Evolutionary conservation across 2,888 invertebrate genomes (phyloP).

Genomic region (Aphodius sticticus): DNA sequence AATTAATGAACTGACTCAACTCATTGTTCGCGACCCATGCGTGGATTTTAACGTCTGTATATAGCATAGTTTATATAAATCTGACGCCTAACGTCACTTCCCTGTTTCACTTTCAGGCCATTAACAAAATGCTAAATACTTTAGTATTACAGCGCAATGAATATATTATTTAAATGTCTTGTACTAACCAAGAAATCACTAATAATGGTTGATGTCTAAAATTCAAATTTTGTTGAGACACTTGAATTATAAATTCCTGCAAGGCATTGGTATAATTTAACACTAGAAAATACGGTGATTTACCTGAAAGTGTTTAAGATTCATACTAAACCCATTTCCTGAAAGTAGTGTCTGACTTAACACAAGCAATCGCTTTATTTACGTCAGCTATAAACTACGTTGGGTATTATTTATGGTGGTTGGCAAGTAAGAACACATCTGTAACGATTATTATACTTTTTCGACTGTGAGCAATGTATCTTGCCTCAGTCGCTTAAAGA

Average conservation of each 20-base stretch:
- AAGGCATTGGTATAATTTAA: neutral
- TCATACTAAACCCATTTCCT: neutral
- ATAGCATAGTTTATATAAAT: neutral
- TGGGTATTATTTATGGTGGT: neutral
- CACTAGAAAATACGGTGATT: too few relatives aligned
- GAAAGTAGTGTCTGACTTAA: neutral
- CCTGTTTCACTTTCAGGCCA: neutral
- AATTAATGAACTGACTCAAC: conserved; percentile 28
- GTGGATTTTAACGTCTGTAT: neutral
- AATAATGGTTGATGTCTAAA: too few relatives aligned
- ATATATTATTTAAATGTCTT: too few relatives aligned
- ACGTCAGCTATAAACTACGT: neutral
- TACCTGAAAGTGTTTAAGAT: neutral
- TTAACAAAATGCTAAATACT: neutral
- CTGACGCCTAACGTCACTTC: neutral
- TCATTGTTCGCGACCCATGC: conserved; percentile 25
- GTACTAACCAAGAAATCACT: too few relatives aligned
- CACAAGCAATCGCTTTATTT: neutral
- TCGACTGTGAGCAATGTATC: too few relatives aligned
- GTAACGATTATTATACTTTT: neutral
- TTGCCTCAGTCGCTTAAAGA: too few relatives aligned
- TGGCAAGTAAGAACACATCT: neutral
- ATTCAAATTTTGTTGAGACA: too few relatives aligned
- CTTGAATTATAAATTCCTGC: neutral
- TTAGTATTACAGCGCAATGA: too few relatives aligned